phyloP scores from a whole-genome alignment of 2,797 vertebrate genomes.

The Antrozous pallidus region DNA sequence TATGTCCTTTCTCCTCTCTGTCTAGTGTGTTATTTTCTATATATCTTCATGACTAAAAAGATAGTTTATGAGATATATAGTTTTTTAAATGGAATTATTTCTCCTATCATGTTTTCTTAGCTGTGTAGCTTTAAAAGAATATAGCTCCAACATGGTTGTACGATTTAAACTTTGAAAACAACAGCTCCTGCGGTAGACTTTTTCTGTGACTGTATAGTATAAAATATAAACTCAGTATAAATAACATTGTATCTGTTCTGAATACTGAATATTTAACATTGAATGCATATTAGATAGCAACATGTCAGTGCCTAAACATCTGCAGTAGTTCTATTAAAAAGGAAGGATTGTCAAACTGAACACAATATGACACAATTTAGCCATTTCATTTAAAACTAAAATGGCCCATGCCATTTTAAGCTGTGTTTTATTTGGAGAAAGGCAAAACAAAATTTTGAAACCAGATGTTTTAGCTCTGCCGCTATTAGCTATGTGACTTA shows the following conservation, averaged over 20 bases:
- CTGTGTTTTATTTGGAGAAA: conserved; percentile 17
- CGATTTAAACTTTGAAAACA: conserved; percentile 20
- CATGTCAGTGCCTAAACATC: background rate
- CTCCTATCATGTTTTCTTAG: background rate
- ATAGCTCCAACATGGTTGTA: background rate
- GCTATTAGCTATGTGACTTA: background rate
- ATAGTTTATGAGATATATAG: background rate
- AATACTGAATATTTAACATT: conserved; percentile 29
- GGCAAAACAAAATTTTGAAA: conserved; percentile 15
- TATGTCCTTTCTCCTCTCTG: background rate
- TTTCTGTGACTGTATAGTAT: background rate
- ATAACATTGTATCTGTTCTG: background rate
- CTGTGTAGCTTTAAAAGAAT: conserved; percentile 17
- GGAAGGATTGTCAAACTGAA: background rate
- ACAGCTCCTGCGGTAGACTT: conserved; percentile 4
- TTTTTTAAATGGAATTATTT: conserved; percentile 37
- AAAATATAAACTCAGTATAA: background rate
- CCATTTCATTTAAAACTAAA: conserved; percentile 1
- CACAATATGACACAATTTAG: background rate
- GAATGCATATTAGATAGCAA: background rate
- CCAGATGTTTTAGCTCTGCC: background rate
- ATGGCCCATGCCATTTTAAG: background rate
- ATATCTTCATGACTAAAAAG: conserved; percentile 20
- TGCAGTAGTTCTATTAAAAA: background rate
- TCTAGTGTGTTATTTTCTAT: conserved; percentile 21